These are phyloP conservation scores for Habroteleia sp. DNA, from an alignment of 2,888 invertebrate genomes.

Conservation along the genomic window DNA sequence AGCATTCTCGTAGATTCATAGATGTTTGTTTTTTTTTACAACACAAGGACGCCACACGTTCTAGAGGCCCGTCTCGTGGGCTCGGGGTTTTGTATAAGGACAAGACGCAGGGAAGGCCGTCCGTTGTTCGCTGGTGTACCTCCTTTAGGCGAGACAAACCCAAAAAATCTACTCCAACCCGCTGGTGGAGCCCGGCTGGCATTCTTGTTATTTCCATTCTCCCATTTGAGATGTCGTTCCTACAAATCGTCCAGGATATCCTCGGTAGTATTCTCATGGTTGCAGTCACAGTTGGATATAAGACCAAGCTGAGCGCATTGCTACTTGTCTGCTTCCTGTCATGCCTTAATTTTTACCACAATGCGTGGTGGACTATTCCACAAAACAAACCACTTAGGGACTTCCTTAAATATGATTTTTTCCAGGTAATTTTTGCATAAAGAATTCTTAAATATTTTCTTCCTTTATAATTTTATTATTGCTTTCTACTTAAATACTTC, in stretches of 20 bases:
- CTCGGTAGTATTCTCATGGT: constrained; percentile 97
- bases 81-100: no score
- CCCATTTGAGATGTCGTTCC: constrained; percentile 94
- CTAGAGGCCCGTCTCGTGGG: no score
- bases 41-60: no score
- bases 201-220: constrained; percentile 99
- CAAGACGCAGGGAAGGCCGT: constrained; percentile 93
- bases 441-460: no score
- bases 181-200: constrained; percentile 97
- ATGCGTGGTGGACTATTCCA: constrained; percentile 99
- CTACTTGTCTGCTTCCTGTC: constrained; percentile 94
- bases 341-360: constrained; percentile 96
- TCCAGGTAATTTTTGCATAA: constrained; percentile 87
- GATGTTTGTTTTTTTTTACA: no score
- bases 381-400: constrained; percentile 97
- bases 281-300: constrained; percentile 97
- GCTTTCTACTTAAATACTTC: no score
- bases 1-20: no score
- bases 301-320: constrained; percentile 98
- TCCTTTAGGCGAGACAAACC: constrained; percentile 95
- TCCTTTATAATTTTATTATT: no score
- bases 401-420: constrained; percentile 99
- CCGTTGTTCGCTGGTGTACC: constrained; percentile 98
- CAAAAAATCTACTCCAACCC: constrained; percentile 97
- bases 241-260: constrained; percentile 95